Evolutionary conservation across 2,113 vertebrate species (phyloP).

Genomic region (Colaptes auratus): DNA sequence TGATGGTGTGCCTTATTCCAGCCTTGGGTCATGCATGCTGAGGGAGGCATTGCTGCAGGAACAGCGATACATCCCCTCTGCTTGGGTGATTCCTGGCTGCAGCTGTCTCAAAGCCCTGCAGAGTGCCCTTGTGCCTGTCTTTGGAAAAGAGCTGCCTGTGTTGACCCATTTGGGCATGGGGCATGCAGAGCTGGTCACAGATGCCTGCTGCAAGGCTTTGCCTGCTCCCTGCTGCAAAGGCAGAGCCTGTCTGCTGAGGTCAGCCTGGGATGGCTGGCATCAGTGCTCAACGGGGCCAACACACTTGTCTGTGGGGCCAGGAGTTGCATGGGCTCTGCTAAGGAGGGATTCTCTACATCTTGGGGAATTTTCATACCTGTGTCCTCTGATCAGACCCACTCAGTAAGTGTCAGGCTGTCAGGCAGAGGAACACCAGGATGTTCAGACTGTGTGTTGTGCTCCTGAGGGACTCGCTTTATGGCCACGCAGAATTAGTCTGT

Average conservation of each 20-base stretch:
- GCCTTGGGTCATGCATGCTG: not conserved
- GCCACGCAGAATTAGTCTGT: slow-evolving; percentile 22
- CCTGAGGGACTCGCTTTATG: not conserved
- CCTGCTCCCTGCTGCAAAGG: not conserved
- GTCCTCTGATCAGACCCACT: not conserved
- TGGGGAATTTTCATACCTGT: not conserved
- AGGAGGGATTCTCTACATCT: not conserved
- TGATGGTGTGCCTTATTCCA: not conserved
- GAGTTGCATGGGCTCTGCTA: fast-evolving
- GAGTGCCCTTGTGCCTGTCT: not conserved
- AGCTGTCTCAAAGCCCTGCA: not conserved
- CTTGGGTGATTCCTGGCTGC: not conserved
- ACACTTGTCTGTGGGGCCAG: not conserved
- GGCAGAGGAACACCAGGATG: not conserved
- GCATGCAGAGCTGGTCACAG: not conserved
- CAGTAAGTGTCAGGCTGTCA: not conserved
- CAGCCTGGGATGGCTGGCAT: not conserved
- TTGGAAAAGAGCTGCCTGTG: not conserved
- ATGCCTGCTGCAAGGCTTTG: not conserved
- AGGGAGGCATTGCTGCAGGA: not conserved
- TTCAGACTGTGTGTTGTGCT: not conserved
- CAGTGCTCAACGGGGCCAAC: fast-evolving
- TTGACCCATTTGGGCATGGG: not conserved
- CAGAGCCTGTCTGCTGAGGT: not conserved
- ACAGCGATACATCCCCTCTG: not conserved